A percentile compares a stretch with the other conserved stretches of the same genome.
Conservation (phyloP, 30 jellyfish, hydroid and myxozoan genomes). For the Aurelia sp. region DNA sequence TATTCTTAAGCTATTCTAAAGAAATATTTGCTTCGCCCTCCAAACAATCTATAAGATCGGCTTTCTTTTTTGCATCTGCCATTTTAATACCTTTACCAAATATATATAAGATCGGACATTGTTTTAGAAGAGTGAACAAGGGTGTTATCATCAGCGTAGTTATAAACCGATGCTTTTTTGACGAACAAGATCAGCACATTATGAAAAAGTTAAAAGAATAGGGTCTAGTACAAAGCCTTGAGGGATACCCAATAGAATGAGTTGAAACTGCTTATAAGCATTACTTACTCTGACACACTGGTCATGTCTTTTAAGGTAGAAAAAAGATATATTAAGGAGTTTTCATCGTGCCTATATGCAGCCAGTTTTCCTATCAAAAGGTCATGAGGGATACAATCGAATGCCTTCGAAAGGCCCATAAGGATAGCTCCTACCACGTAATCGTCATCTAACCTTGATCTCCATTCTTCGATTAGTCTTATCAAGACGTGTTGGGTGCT, state of each 20-base stretch:
- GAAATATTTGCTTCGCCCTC: slow-evolving; percentile 16
- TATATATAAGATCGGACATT: slow-evolving; percentile 30
- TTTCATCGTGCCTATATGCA: slow-evolving; percentile 27
- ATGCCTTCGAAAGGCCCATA: slow-evolving; percentile 25
- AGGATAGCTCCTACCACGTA: slow-evolving; percentile 14
- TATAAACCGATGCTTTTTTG: slow-evolving; percentile 31
- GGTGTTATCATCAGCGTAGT: slow-evolving; percentile 53
- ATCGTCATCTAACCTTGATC: too few relatives aligned
- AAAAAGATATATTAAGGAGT: neutral
- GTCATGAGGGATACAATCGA: slow-evolving; percentile 41
- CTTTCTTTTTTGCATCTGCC: too few relatives aligned
- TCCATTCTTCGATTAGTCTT: too few relatives aligned
- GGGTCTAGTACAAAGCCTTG: slow-evolving; percentile 62
- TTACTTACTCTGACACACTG: slow-evolving; percentile 36
- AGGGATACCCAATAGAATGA: slow-evolving; percentile 52
- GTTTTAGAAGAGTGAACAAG: slow-evolving; percentile 38
- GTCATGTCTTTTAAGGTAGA: slow-evolving; percentile 14
- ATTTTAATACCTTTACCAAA: too few relatives aligned
- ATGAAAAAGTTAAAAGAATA: slow-evolving; percentile 28
- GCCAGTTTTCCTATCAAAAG: slow-evolving; percentile 19
- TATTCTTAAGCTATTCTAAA: slow-evolving; percentile 4
- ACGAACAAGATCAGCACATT: slow-evolving; percentile 45
- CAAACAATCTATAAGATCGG: slow-evolving; percentile 30
- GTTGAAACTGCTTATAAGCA: slow-evolving; percentile 32
- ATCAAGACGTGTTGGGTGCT: too few relatives aligned